Evolutionary conservation across 2,888 invertebrate species (phyloP), one percentile per base, ranked within the genome.

Genomic region (Ophion slaviceki): DNA sequence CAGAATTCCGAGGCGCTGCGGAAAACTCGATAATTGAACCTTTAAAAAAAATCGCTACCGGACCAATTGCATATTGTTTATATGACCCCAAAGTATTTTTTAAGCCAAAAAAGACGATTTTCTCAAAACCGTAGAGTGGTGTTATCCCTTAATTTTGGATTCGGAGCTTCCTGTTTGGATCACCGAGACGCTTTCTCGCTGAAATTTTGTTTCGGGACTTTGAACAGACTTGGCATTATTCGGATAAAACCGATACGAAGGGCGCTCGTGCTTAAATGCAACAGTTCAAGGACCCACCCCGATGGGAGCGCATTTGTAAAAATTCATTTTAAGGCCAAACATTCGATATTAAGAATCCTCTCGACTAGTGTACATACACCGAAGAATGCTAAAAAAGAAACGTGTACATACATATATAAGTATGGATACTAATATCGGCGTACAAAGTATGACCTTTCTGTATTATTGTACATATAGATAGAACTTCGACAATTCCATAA

Each of bases 371-470:
- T 78, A 85, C 32, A 70, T 85, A 75, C 40, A 28, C 32, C 32
- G 36, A 47, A 66, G 59, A 53, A 10, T 8, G 14, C 47, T 8
- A 76, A 14, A 62, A 40, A 77, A 45, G 11, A 53, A 61, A 67
- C 67, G 24, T 85, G 85, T 82, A 82, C 36, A 85, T 85, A 70
- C 53, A 45, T 59, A 78, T 47, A 68, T 47, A 70, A 6, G 57
- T 67, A 47, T 45, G 36, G 5, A 4, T 53, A 53, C 14, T 53
- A 53, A 53, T 17, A 53, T 17, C 53, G 17, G 53, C 53, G 53
- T 53, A 53, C 36, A 6, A 61, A 72, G 14, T 67, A 67, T 17
- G 40, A 76, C 20, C 32, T 77, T 78, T 64, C 20, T 66, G 28
- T 77, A 66, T 68, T 28, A 28, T 59, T 72, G 36, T 68, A 24